These are phyloP conservation scores for Brachyalestes nurse DNA, from an alignment of 2,797 vertebrate genomes.

Conservation along the genomic window DNA sequence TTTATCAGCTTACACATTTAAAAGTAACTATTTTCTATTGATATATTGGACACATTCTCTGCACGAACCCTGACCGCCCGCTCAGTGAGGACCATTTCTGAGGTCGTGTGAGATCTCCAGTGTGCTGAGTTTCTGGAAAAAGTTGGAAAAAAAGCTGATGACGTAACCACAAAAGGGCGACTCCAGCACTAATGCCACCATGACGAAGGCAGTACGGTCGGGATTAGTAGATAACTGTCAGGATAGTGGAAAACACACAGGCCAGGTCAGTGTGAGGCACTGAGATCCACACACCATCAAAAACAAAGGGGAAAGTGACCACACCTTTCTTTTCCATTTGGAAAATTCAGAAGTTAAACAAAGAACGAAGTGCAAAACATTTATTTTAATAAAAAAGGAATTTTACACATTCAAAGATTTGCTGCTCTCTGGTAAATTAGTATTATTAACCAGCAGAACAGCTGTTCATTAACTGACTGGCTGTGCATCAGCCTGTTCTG, in stretches of 20 bases:
- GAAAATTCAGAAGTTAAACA: neutral
- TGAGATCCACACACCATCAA: neutral
- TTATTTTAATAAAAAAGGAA: neutral
- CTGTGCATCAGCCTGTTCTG: neutral
- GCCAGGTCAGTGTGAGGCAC: neutral
- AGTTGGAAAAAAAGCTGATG: constrained; percentile 22
- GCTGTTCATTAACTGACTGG: neutral
- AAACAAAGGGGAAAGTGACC: neutral
- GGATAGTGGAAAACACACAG: neutral
- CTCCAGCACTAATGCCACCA: constrained; percentile 18
- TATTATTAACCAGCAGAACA: neutral
- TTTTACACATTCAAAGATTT: neutral
- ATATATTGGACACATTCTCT: too few relatives aligned
- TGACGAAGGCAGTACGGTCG: constrained; percentile 27
- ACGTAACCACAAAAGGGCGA: neutral
- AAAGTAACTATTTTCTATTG: too few relatives aligned
- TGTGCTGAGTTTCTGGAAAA: neutral
- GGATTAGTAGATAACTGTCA: constrained; percentile 32
- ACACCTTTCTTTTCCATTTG: neutral
- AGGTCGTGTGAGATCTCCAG: neutral
- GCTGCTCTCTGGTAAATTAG: too few relatives aligned
- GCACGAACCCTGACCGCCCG: too few relatives aligned
- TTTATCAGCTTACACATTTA: too few relatives aligned
- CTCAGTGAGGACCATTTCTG: too few relatives aligned
- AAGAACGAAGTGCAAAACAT: too few relatives aligned